Evolutionary conservation across 2,888 invertebrate genomes (phyloP).

Genomic region (Tiliacea aurago): DNA sequence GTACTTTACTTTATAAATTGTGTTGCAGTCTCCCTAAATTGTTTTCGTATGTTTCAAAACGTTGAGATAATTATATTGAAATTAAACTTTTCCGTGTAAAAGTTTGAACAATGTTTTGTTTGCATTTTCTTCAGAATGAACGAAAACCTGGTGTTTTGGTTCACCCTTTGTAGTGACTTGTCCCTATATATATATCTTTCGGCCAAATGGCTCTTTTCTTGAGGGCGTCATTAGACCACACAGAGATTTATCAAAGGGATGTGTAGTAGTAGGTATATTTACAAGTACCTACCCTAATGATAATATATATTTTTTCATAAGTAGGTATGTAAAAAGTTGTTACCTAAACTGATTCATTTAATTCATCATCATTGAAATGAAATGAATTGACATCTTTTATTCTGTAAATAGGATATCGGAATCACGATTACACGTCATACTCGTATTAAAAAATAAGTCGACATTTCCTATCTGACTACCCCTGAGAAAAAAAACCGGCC

Average conservation of each 20-base stretch:
- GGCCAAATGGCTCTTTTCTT: slow-evolving; percentile 13
- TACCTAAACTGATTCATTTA: background rate
- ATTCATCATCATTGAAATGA: background rate
- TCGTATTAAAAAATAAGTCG: too few species aligned
- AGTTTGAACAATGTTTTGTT: slow-evolving; percentile 57
- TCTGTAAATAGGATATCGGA: too few species aligned
- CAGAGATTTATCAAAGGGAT: slow-evolving; percentile 8
- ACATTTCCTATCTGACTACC: too few species aligned
- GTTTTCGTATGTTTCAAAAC: slow-evolving; percentile 67
- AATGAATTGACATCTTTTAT: too few species aligned
- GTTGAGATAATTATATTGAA: slow-evolving; percentile 63
- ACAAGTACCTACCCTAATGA: background rate
- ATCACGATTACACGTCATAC: too few species aligned
- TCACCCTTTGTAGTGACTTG: slow-evolving; percentile 24
- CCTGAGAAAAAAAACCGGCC: too few species aligned
- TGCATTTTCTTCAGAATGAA: slow-evolving; percentile 20
- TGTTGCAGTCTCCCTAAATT: slow-evolving; percentile 67
- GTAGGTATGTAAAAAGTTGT: background rate
- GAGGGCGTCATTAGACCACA: slow-evolving; percentile 27
- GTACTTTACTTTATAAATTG: slow-evolving; percentile 70
- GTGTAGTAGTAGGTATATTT: background rate
- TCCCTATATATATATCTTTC: slow-evolving; percentile 13
- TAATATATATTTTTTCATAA: background rate
- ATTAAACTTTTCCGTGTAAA: slow-evolving; percentile 50
- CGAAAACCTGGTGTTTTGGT: slow-evolving; percentile 21